These are phyloP conservation scores for Drosophila pseudoananassae DNA, from an alignment of 1,140 invertebrate genomes.

Conservation along the genomic window DNA sequence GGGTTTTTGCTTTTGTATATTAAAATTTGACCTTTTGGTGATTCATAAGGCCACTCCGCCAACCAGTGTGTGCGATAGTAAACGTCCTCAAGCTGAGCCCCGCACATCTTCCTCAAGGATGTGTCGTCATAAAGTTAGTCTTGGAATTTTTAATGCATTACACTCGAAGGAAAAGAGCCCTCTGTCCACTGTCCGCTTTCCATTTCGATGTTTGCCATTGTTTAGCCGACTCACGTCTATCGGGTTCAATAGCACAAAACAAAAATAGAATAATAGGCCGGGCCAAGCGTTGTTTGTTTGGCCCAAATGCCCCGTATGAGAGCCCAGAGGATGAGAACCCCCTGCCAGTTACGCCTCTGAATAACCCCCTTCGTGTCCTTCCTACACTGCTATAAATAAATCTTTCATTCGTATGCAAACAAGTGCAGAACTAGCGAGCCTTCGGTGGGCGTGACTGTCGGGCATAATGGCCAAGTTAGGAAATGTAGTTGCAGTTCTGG, in stretches of 20 bases:
- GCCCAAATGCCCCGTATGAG: constrained; percentile 2
- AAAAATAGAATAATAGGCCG: constrained; percentile 72
- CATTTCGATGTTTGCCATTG: constrained; percentile 41
- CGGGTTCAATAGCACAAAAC: constrained; percentile 76
- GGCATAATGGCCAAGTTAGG: constrained; percentile 57
- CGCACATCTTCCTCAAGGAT: constrained; percentile 46
- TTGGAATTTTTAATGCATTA: constrained; percentile 66
- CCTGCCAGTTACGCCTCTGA: not conserved
- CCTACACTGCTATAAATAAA: constrained; percentile 62
- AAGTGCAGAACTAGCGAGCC: constrained; percentile 54
- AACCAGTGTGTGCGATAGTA: not conserved
- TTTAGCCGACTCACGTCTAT: constrained; percentile 37
- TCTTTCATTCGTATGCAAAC: constrained; percentile 70
- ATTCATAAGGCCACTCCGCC: constrained; percentile 28
- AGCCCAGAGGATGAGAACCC: not conserved
- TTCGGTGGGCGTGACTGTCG: constrained; percentile 42
- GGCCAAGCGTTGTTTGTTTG: constrained; percentile 37
- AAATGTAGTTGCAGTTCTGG: constrained; percentile 46
- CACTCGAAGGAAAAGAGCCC: constrained; percentile 9
- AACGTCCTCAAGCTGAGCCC: constrained; percentile 42
- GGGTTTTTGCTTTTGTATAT: constrained; percentile 15
- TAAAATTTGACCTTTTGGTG: constrained; percentile 57
- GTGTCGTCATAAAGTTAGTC: constrained; percentile 37
- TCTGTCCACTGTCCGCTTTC: constrained; percentile 30
- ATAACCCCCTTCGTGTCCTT: not conserved